phyloP scores from a whole-genome alignment of 2,888 invertebrate species.

The Deilephila elpenor region DNA sequence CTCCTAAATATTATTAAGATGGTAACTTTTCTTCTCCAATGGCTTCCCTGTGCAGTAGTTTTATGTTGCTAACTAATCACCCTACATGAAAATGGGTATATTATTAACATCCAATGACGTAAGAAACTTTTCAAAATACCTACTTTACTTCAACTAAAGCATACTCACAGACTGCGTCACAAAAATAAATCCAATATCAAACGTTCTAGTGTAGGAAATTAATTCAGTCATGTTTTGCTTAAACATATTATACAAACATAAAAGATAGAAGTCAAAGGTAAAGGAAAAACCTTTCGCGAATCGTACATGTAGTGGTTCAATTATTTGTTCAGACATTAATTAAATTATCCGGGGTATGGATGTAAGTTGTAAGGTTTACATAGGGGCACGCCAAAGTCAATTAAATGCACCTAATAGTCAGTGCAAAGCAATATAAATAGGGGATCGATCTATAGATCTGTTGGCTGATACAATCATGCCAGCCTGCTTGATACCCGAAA shows the following conservation, averaged over 20 bases:
- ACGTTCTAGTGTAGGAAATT: neutral
- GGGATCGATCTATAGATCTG: too few relatives aligned
- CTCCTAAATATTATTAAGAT: too few relatives aligned
- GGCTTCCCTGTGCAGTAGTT: too few relatives aligned
- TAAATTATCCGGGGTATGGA: neutral
- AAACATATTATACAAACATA: slow-evolving; percentile 10
- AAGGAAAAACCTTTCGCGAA: slow-evolving; percentile 10
- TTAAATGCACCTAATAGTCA: too few relatives aligned
- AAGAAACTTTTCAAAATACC: neutral
- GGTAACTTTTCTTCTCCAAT: too few relatives aligned
- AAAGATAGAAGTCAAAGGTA: neutral
- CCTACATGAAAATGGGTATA: neutral
- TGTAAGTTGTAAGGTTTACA: too few relatives aligned
- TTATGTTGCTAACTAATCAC: too few relatives aligned
- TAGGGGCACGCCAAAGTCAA: too few relatives aligned
- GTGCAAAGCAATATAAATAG: too few relatives aligned
- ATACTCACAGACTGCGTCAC: neutral
- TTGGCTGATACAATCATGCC: too few relatives aligned
- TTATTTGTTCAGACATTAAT: neutral
- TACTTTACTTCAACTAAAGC: neutral
- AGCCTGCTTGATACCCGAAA: too few relatives aligned
- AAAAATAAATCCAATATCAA: neutral
- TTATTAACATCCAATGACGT: neutral
- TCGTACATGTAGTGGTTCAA: neutral
- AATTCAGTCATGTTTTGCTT: neutral